Conservation (phyloP, 2,888 invertebrate species). For the Aleiodes leptofemur region DNA sequence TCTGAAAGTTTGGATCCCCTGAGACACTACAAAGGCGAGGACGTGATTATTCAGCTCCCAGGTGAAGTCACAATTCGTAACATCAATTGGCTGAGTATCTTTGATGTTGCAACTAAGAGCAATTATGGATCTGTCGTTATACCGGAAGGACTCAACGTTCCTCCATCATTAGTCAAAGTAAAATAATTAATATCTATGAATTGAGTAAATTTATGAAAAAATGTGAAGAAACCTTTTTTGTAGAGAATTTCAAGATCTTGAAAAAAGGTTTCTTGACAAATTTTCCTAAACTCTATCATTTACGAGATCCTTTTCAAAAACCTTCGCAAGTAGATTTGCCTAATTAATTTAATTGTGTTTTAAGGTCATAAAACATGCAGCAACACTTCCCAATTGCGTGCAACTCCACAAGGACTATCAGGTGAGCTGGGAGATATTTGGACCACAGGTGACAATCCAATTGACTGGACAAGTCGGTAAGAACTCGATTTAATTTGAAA, state of each 20-base stretch:
- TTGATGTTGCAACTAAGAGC: constrained; percentile 82
- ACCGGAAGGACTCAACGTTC: constrained; percentile 89
- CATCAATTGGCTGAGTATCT: constrained; percentile 90
- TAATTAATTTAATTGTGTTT: constrained; percentile 7
- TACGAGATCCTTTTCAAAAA: too few species aligned
- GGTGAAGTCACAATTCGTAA: constrained; percentile 89
- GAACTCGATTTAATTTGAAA: constrained; percentile 45
- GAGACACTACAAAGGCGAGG: constrained; percentile 83
- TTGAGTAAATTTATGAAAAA: too few species aligned
- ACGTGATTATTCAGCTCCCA: constrained; percentile 85
- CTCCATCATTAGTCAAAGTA: constrained; percentile 86
- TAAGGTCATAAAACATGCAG: constrained; percentile 76
- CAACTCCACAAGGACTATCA: constrained; percentile 91
- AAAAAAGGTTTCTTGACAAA: too few species aligned
- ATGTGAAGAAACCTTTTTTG: too few species aligned
- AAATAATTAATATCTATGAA: constrained; percentile 21
- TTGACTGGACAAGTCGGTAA: constrained; percentile 84
- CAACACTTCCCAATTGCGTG: constrained; percentile 87
- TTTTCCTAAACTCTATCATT: too few species aligned
- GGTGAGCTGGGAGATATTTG: constrained; percentile 94
- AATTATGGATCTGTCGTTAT: constrained; percentile 86
- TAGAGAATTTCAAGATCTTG: too few species aligned
- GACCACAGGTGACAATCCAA: constrained; percentile 90
- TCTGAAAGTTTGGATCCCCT: constrained; percentile 86
- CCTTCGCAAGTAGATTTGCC: too few species aligned